These are phyloP conservation scores for Holacanthus passer DNA, from an alignment of 2,113 vertebrate genomes.

Conservation along the genomic window DNA sequence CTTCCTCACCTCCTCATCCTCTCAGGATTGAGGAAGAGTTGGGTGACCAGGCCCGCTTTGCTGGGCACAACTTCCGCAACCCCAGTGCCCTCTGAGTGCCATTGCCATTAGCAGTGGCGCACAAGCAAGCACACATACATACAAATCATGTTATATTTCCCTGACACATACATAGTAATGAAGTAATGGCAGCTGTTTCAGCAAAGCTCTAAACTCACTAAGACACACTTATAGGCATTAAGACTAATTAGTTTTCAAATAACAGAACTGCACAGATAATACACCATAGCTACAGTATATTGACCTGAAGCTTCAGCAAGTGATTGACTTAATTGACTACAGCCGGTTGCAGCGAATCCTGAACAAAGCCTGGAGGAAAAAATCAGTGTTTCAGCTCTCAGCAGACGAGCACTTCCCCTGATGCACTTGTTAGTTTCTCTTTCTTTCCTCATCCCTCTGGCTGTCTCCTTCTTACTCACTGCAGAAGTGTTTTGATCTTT, in stretches of 20 bases:
- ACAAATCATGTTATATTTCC: slow-evolving; percentile 14
- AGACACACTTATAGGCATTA: slow-evolving; percentile 23
- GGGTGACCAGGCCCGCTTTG: slow-evolving; percentile 92
- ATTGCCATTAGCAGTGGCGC: not conserved
- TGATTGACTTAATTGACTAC: slow-evolving; percentile 29
- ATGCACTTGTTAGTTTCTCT: slow-evolving; percentile 32
- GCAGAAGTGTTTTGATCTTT: slow-evolving; percentile 46
- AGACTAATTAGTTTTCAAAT: slow-evolving; percentile 44
- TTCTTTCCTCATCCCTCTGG: slow-evolving; percentile 36
- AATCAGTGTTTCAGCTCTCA: slow-evolving; percentile 20
- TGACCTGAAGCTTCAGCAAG: slow-evolving; percentile 29
- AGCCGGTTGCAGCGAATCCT: slow-evolving; percentile 15
- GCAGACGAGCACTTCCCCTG: slow-evolving; percentile 26
- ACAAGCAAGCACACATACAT: slow-evolving; percentile 14
- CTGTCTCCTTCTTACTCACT: slow-evolving; percentile 43
- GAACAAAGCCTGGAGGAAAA: slow-evolving; percentile 16
- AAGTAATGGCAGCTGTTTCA: slow-evolving; percentile 9
- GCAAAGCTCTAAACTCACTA: slow-evolving; percentile 36
- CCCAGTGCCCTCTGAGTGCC: slow-evolving; percentile 90
- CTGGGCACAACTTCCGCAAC: slow-evolving; percentile 95
- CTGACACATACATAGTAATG: slow-evolving; percentile 10
- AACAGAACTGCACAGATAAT: slow-evolving; percentile 16
- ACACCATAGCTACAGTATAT: slow-evolving; percentile 28
- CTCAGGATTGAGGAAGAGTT: slow-evolving; percentile 94
- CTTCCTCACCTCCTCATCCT: slow-evolving; percentile 28